phyloP scores from a whole-genome alignment of 2,888 invertebrate species.

The Coenonympha glycerion region DNA sequence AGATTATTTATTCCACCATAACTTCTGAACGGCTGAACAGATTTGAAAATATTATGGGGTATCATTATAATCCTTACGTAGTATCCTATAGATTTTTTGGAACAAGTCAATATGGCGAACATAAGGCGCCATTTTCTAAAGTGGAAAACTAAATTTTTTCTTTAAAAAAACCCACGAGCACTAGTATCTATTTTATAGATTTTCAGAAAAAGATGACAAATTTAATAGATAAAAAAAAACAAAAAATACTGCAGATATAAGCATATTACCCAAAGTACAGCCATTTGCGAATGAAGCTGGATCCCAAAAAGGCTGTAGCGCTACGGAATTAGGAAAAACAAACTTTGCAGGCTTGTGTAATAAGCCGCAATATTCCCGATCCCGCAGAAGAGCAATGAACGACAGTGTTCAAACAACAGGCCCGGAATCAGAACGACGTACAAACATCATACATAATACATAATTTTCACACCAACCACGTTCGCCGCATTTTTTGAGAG shows the following conservation, averaged over 20 bases:
- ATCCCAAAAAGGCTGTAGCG: neutral
- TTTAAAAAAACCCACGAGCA: too few relatives aligned
- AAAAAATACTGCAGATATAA: neutral
- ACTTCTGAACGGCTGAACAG: too few relatives aligned
- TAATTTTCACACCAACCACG: conserved; percentile 29
- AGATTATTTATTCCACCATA: too few relatives aligned
- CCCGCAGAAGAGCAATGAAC: conserved; percentile 16
- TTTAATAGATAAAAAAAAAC: neutral
- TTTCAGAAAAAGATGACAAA: too few relatives aligned
- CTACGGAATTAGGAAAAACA: conserved; percentile 4
- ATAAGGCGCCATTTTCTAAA: too few relatives aligned
- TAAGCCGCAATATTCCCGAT: conserved; percentile 10
- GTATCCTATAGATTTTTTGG: too few relatives aligned
- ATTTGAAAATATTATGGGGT: too few relatives aligned
- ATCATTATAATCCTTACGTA: too few relatives aligned
- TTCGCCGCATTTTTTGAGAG: conserved; percentile 24
- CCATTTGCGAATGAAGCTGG: neutral
- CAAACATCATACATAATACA: conserved; percentile 30
- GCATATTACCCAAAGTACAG: neutral
- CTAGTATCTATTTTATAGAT: too few relatives aligned
- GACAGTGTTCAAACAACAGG: conserved; percentile 20
- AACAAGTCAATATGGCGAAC: too few relatives aligned
- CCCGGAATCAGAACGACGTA: conserved; percentile 23
- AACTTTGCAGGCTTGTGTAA: conserved; percentile 4
- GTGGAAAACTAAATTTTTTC: too few relatives aligned